A percentile compares a stretch with the other conserved stretches of the same genome.
Evolutionary conservation across 1,140 invertebrate species (phyloP).

Genomic region (Drosophila santomea): DNA sequence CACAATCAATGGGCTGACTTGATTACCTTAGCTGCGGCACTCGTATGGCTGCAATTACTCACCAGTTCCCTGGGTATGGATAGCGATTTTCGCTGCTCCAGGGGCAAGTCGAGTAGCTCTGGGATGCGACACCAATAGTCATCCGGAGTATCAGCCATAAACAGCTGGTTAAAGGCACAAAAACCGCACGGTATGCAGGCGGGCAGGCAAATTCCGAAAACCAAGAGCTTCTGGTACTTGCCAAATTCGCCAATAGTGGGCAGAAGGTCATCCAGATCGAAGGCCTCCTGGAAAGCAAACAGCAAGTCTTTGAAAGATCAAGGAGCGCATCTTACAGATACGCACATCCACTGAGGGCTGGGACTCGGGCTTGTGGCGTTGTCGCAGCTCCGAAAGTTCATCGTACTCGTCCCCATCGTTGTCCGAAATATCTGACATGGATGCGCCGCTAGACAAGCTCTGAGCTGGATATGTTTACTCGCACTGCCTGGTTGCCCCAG

Average conservation of each 20-base stretch:
- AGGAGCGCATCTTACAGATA: background rate
- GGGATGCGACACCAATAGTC: slow-evolving; percentile 92
- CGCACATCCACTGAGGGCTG: slow-evolving; percentile 66
- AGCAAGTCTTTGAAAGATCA: background rate
- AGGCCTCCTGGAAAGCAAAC: slow-evolving; percentile 85
- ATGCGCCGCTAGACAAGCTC: slow-evolving; percentile 24
- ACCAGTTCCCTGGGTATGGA: slow-evolving; percentile 87
- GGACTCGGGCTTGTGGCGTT: slow-evolving; percentile 44
- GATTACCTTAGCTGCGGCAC: slow-evolving; percentile 39
- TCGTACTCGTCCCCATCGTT: slow-evolving; percentile 71
- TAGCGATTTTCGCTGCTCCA: slow-evolving; percentile 87
- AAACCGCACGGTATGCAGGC: slow-evolving; percentile 95
- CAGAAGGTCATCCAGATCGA: slow-evolving; percentile 93
- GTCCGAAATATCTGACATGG: slow-evolving; percentile 63
- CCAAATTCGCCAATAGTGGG: slow-evolving; percentile 95
- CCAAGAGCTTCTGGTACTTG: slow-evolving; percentile 92
- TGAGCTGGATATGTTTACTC: slow-evolving; percentile 28
- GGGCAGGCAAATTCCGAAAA: slow-evolving; percentile 94
- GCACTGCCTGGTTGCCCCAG: slow-evolving; percentile 16
- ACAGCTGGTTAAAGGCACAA: slow-evolving; percentile 95
- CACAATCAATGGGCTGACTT: slow-evolving; percentile 56
- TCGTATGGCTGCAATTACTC: slow-evolving; percentile 57
- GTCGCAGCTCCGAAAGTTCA: slow-evolving; percentile 68
- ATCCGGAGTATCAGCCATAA: slow-evolving; percentile 92
- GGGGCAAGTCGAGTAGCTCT: slow-evolving; percentile 86